Conservation (phyloP, 2,888 invertebrate species). For the Pachymerium ferrugineum region DNA sequence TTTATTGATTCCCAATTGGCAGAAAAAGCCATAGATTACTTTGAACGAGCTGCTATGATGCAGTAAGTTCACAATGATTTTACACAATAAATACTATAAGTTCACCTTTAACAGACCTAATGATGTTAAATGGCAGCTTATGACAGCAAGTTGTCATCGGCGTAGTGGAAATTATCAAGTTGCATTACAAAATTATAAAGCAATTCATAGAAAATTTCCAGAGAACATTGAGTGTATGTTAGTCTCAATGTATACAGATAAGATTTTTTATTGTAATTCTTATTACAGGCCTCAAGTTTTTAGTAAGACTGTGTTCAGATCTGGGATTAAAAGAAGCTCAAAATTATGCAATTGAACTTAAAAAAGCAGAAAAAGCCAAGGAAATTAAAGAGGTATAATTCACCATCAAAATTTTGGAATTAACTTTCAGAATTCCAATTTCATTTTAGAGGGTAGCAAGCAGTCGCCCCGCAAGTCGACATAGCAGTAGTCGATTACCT, state of each 20-base stretch:
- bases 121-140: constrained; percentile 76
- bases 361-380: constrained; percentile 59
- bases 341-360: constrained; percentile 75
- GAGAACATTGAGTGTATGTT: constrained; percentile 91
- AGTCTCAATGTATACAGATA: too few species aligned
- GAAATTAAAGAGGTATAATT: constrained; percentile 45
- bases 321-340: constrained; percentile 84
- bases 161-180: constrained; percentile 77
- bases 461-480: constrained; percentile 39
- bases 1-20: constrained; percentile 81
- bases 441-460: constrained; percentile 36
- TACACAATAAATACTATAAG: too few species aligned
- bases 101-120: constrained; percentile 54
- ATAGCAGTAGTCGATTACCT: constrained; percentile 36
- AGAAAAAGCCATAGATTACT: constrained; percentile 77
- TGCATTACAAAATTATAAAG: constrained; percentile 74
- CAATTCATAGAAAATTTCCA: constrained; percentile 81
- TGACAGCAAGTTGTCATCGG: constrained; percentile 77
- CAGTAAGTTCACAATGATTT: too few species aligned
- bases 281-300: constrained; percentile 67
- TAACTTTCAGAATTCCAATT: neutral
- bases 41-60: constrained; percentile 69
- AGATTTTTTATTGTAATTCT: neutral
- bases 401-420: neutral
- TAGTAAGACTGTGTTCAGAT: constrained; percentile 82